Evolutionary conservation across 2,797 vertebrate genomes (phyloP).

Genomic region (Leptodactylus fallax): DNA sequence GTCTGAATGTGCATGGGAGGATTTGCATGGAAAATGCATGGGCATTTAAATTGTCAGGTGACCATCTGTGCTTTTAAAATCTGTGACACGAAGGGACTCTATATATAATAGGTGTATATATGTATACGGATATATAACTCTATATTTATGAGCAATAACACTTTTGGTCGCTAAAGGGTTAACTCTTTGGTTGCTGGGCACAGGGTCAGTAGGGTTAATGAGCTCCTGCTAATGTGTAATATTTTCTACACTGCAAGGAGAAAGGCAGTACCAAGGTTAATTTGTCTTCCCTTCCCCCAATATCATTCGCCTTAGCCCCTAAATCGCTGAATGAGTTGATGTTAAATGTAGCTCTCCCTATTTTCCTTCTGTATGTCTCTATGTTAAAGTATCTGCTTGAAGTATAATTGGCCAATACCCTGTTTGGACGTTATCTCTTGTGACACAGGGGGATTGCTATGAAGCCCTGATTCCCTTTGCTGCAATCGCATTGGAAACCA

Average conservation of each 20-base stretch:
- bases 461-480: slow-evolving; percentile 9
- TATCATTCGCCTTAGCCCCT: slow-evolving; percentile 53
- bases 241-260: slow-evolving; percentile 43
- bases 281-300: slow-evolving; percentile 54
- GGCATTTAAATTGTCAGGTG: slow-evolving; percentile 64
- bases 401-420: slow-evolving; percentile 34
- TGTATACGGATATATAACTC: slow-evolving; percentile 62
- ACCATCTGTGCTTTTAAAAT: slow-evolving; percentile 63
- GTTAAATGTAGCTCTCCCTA: slow-evolving; percentile 53
- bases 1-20: slow-evolving; percentile 63
- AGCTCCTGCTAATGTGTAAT: slow-evolving; percentile 35
- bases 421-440: slow-evolving; percentile 17
- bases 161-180: slow-evolving; percentile 59
- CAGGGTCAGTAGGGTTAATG: slow-evolving; percentile 50
- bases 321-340: slow-evolving; percentile 46
- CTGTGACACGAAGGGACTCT: slow-evolving; percentile 61
- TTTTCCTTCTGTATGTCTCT: slow-evolving; percentile 37
- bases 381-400: slow-evolving; percentile 42
- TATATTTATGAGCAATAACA: slow-evolving; percentile 66
- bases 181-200: slow-evolving; percentile 49
- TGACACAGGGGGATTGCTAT: slow-evolving; percentile 34
- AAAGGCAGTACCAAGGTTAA: slow-evolving; percentile 54
- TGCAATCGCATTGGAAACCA: slow-evolving; percentile 28
- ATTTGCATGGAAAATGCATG: slow-evolving; percentile 64
- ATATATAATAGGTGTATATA: slow-evolving; percentile 62